Evolutionary conservation across 2,797 vertebrate genomes (phyloP), one percentile per base, ranked within the genome.

Genomic region (Danio choprae): DNA sequence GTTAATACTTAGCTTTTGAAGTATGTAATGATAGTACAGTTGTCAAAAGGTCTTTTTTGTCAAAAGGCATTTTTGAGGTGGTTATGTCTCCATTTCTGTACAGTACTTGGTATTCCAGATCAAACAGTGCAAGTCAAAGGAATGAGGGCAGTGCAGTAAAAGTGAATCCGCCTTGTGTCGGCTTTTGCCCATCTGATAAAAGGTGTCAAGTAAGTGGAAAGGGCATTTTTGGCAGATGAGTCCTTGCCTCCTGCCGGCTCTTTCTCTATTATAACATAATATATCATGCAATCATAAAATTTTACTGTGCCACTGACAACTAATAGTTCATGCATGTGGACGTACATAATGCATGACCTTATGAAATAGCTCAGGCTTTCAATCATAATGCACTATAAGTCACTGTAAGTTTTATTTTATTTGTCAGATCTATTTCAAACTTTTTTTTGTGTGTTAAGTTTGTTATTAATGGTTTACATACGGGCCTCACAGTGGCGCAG

Each of bases 181-280:
- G 64, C 38, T 78, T 50, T 38, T 10, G 13, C 20, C 38, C 18
- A 15, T 53, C 62, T 68, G 53, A 51, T 50, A 41, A 75, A 74
- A 60, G 72, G n/a, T 59, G 62, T 11, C 63, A 51, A 58, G 46
- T 74, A 74, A 73, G 55, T 74, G 68, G 68, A 63, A 65, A 80
- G 55, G 55, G 44, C 73, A 56, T 73, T 29, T 69, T 20, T 18
- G 48, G 53, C 81, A 83, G 72, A 81, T 76, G 78, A 74, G 62
- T 59, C 75, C 41, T 70, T 75, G 79, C 81, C 81, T 60, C 75
- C 83, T 81, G 63, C 79, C 83, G 85, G 63, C 20, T 38, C 76
- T 41, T 3, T 4, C 11, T 51, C 9, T 4, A 38, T 53, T n/a
- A 78, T 41, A 72, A 56, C 79, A 81, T 11, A 20, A 6, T 29